Evolutionary conservation across 2,113 vertebrate species (phyloP), one percentile per base, ranked within the genome.

Genomic region (Murina feae): DNA sequence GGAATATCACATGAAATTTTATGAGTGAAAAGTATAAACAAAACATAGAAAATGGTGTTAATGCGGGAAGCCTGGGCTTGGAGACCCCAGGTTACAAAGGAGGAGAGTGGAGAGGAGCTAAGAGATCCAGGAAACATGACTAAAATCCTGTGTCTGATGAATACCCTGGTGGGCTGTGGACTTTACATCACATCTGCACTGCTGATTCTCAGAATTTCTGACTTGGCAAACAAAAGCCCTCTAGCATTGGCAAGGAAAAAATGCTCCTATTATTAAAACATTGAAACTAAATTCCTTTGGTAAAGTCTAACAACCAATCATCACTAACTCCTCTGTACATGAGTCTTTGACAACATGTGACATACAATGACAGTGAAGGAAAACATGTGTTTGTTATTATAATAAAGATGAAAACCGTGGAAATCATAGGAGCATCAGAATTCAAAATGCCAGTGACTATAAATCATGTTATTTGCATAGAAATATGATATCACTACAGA

Each of bases 381-480:
- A 76, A 90, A 83, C 88, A 9, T 44, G 5, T 44, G 20, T 75
- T 42, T 86, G 30, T 86, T 79, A 90, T 93, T 95, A 55, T 39
- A 88, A 83, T 78, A 71, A 85, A 66, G 75, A 90, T 51, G 12
- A 66, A 91, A 96, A 72, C 37, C 55, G 63, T 3, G 5, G 65
- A 92, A 97, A 95, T 95, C 30, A 72, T 86, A 79, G n/a, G 37
- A 91, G 55, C 69, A 78, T 76, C 82, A 79, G 71, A 79, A 95
- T 69, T 87, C 83, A 83, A 82, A 66, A 75, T 7, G 6, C 37
- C 55, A 58, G 32, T 78, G 86, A 95, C 94, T 86, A 60, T 74
- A 85, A 97, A 96, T 91, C 58, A 55, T 75, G 42, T 20, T 35
- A 74, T 95, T 95, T 96, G 90, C 94, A 96, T 93, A 92, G 90